These are phyloP conservation scores for Zoroaster sp. DNA, from an alignment of 53 echinoderm and acorn worm genomes.

Conservation along the genomic window DNA sequence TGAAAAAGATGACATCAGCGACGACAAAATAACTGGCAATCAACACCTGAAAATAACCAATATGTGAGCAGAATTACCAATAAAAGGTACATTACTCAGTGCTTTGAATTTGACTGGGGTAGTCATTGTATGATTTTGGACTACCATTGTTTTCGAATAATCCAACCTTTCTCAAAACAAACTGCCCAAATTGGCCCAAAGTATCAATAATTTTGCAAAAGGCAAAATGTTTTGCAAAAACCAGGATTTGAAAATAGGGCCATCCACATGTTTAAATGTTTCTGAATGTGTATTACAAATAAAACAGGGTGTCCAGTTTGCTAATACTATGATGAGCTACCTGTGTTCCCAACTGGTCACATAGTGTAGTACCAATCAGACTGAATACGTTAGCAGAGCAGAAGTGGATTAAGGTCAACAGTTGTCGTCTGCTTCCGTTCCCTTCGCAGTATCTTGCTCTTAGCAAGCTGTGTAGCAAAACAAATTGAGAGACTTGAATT, in stretches of 20 bases:
- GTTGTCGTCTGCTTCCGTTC: constrained; percentile 26
- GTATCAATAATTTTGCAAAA: background rate
- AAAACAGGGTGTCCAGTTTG: background rate
- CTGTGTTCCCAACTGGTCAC: constrained; percentile 72
- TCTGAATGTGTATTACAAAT: too few species aligned
- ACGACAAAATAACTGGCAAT: constrained; percentile 66
- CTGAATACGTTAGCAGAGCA: constrained; percentile 57
- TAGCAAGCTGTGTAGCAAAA: constrained; percentile 31
- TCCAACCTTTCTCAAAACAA: background rate
- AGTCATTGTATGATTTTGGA: too few species aligned
- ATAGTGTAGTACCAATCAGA: constrained; percentile 62
- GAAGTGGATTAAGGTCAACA: constrained; percentile 55
- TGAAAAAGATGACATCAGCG: constrained; percentile 62
- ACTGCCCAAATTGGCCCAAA: background rate
- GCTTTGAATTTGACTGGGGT: too few species aligned
- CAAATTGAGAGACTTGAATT: background rate
- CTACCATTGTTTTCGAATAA: too few species aligned
- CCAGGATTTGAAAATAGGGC: background rate
- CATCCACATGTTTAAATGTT: background rate
- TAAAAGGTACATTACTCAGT: too few species aligned
- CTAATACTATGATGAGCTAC: background rate
- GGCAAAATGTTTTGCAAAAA: background rate
- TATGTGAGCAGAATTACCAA: too few species aligned
- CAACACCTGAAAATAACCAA: constrained; percentile 60
- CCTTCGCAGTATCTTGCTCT: constrained; percentile 47